Conservation (phyloP, 2,888 invertebrate genomes). For the Acanthosepion pharaonis region DNA sequence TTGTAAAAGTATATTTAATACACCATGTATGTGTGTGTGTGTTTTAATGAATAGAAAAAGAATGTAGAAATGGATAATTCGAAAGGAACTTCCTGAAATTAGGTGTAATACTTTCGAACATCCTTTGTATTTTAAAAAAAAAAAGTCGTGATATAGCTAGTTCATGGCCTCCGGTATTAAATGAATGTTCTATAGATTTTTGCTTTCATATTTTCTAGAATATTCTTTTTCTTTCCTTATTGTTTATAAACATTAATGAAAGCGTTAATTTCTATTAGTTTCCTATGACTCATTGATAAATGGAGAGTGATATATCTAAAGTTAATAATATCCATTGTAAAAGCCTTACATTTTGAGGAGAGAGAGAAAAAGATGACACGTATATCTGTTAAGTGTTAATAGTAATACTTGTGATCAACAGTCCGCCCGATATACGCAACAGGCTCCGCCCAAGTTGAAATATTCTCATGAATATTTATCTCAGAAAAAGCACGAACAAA, state of each 20-base stretch:
- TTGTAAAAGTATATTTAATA: no score
- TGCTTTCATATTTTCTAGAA: no score
- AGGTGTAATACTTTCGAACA: no score
- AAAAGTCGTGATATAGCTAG: no score
- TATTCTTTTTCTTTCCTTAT: no score
- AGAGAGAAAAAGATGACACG: background rate
- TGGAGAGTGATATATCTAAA: background rate
- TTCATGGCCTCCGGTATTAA: no score
- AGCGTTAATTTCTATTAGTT: background rate
- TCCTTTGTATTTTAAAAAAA: no score
- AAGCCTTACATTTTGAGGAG: no score
- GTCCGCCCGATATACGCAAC: background rate
- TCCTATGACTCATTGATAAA: background rate
- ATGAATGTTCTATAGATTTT: no score
- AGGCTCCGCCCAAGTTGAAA: conserved; percentile 33
- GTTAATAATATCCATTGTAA: background rate
- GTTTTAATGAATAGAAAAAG: background rate
- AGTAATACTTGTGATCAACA: background rate
- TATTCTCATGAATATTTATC: background rate
- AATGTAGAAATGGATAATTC: no score
- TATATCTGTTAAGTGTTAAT: background rate
- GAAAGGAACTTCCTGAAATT: no score
- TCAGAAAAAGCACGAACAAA: background rate
- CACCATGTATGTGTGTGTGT: background rate
- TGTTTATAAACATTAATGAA: background rate